Base-by-base conservation (phyloP, 2,888 invertebrate species). In the Panorpa germanica region DNA sequence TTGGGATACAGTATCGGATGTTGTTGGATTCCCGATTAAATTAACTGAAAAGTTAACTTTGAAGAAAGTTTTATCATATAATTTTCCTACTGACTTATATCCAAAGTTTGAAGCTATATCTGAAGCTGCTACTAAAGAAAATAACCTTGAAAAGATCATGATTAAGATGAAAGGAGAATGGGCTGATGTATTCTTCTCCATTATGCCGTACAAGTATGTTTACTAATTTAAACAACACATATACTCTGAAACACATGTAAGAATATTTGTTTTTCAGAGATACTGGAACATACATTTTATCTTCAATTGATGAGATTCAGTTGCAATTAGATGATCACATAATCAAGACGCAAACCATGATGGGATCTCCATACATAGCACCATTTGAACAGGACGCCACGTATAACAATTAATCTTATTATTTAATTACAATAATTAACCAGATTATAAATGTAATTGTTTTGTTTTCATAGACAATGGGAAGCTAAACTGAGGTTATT, bases 321-420 rank as follows among this genome's bases (percentile, higher is more conserved):
- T 59, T 88, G 19, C 55, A 88, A 29, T 55, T 95, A 31, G 95
- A 95, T 51, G 95, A 95, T 50, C 93, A 95, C 49, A 78, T 95
- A 39, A 81, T 93, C 7, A 95, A 93, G 55, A 86, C 91, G 2
- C 91, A 93, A 50, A 91, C 93, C 1, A 93, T 95, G 90, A 82
- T 91, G 54, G 90, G 90, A 45, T 93, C 93, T 1, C 86, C 91
- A 0, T 93, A 90, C 44, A 90, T 93, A 37, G 90, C 88, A 48
- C 93, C 93, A 0, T 91, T 95, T 48, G 85, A 91, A 51, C 70
- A 69, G 28, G 69, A 77, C 45, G 82, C 91, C 59, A 71, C 74
- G 34, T 66, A 66, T n/a, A n/a, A n/a, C n/a, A n/a, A n/a, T n/a
- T n/a, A n/a, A n/a, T n/a, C n/a, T n/a, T n/a, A n/a, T n/a, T n/a